Evolutionary conservation across 2,797 vertebrate genomes (phyloP).

Genomic region (Brotula barbata): DNA sequence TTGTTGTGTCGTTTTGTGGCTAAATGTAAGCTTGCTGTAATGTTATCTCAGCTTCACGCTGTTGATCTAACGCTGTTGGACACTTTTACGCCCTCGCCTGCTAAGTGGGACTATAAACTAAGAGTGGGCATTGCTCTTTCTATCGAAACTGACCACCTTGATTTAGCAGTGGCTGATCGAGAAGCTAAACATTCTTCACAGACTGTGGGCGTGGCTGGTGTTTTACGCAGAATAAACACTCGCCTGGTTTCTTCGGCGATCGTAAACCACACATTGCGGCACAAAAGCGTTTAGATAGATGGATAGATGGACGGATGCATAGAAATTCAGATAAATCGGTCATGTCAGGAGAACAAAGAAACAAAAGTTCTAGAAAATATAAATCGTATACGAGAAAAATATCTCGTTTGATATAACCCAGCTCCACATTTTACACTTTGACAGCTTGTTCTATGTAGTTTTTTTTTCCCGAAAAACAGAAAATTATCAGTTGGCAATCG

Average conservation of each 20-base stretch:
- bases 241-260: slow-evolving; percentile 4
- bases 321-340: no score
- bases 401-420: no score
- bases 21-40: neutral
- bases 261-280: neutral
- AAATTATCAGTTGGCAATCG: no score
- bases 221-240: slow-evolving; percentile 42
- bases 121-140: neutral
- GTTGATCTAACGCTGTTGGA: slow-evolving; percentile 35
- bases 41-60: slow-evolving; percentile 20
- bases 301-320: no score
- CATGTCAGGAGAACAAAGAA: no score
- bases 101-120: neutral
- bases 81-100: slow-evolving; percentile 5
- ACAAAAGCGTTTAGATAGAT: neutral
- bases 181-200: slow-evolving; percentile 14
- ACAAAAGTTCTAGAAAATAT: no score
- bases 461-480: no score
- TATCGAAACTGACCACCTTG: accelerated
- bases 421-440: no score
- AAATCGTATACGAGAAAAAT: no score
- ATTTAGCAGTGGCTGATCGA: neutral
- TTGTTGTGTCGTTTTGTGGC: accelerated
- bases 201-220: slow-evolving; percentile 70
- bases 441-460: no score